Percentiles rank a stretch among this genome's conserved stretches.
phyloP scores from a whole-genome alignment of 2,113 vertebrate genomes.

The Halichoerus grypus region DNA sequence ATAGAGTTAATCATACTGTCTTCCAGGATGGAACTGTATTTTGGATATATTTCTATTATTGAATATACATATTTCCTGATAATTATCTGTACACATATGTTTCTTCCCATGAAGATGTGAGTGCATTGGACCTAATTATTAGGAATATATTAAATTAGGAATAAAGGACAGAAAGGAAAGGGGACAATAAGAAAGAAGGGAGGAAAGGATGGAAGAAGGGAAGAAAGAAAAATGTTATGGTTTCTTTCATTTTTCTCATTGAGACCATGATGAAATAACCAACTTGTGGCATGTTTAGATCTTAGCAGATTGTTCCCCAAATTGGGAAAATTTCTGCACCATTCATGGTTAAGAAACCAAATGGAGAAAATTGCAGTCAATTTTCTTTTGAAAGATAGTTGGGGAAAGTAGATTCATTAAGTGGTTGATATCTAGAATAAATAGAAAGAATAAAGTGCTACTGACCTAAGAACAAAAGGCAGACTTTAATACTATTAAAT shows the following conservation, averaged over 20 bases:
- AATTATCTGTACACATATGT: neutral
- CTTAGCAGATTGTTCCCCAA: neutral
- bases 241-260: neutral
- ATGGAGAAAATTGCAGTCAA: neutral
- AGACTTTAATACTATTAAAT: neutral
- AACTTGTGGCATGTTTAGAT: neutral
- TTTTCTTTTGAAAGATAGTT: neutral
- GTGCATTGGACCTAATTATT: neutral
- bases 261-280: neutral
- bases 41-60: neutral
- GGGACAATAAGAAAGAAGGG: neutral
- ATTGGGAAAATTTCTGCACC: neutral
- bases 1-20: neutral
- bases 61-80: neutral
- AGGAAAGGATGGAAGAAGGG: neutral
- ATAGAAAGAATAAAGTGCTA: neutral
- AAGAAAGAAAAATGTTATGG: neutral
- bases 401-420: neutral
- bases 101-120: neutral
- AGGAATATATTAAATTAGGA: neutral
- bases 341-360: neutral
- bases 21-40: neutral
- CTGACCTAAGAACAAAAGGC: neutral
- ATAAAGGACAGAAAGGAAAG: neutral
- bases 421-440: neutral